Evolutionary conservation across 2,113 vertebrate species (phyloP).

Genomic region (Tenrec ecaudatus): DNA sequence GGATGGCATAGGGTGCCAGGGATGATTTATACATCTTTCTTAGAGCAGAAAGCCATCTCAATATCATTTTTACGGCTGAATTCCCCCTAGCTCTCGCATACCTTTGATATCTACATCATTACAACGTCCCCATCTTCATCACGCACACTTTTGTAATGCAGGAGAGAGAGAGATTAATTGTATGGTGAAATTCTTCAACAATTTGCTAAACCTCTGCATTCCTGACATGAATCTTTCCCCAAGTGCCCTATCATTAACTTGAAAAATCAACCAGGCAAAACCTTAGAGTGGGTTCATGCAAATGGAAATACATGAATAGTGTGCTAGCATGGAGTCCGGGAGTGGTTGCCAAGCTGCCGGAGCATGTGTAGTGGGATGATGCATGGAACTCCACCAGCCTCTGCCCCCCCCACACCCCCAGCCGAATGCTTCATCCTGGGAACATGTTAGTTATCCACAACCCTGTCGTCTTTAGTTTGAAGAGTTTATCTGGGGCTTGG

Average conservation of each 20-base stretch:
- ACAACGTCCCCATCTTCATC: constrained; percentile 58
- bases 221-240: constrained; percentile 84
- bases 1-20: not conserved
- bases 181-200: constrained; percentile 74
- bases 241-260: constrained; percentile 86
- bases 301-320: constrained; percentile 76
- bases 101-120: constrained; percentile 68
- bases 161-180: constrained; percentile 81
- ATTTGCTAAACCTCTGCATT: constrained; percentile 82
- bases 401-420: not conserved
- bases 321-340: constrained; percentile 30
- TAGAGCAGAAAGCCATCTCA: constrained; percentile 32
- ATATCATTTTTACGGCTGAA: constrained; percentile 31
- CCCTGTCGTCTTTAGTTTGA: not conserved
- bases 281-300: constrained; percentile 78
- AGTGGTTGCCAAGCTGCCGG: constrained; percentile 49
- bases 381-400: not conserved
- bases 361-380: constrained; percentile 60
- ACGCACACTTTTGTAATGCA: constrained; percentile 62
- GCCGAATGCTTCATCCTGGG: constrained; percentile 39
- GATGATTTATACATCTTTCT: constrained; percentile 54
- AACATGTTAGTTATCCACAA: constrained; percentile 34
- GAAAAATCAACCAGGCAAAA: constrained; percentile 83
- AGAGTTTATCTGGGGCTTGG: constrained; percentile 44
- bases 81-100: constrained; percentile 55